These are phyloP conservation scores for Ganaspis sp. DNA, from an alignment of 1,140 invertebrate species.

Conservation along the genomic window DNA sequence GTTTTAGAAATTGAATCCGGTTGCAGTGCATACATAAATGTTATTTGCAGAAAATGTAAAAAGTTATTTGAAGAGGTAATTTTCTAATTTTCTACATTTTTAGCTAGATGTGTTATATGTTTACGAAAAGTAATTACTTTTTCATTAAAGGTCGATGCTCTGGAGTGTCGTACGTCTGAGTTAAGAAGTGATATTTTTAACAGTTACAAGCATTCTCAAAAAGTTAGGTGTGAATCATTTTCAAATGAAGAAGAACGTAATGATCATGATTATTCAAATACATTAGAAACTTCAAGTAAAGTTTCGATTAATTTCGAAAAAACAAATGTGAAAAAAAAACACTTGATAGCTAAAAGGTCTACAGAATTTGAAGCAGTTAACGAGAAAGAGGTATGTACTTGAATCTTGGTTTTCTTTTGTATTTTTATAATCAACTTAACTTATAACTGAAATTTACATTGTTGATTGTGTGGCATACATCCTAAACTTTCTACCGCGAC, in stretches of 20 bases:
- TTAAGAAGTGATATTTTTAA: conserved; percentile 73
- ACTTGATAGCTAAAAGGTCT: conserved; percentile 48
- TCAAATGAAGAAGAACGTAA: conserved; percentile 67
- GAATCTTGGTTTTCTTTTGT: too few relatives aligned
- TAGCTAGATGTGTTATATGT: conserved; percentile 21
- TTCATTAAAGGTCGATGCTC: conserved; percentile 76
- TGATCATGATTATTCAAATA: conserved; percentile 73
- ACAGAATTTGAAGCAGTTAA: conserved; percentile 42
- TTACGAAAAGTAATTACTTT: conserved; percentile 27
- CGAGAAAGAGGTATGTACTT: conserved; percentile 35
- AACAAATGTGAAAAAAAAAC: conserved; percentile 41
- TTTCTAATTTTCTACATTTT: conserved; percentile 31
- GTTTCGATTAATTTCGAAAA: conserved; percentile 35
- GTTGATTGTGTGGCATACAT: too few relatives aligned
- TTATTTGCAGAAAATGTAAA: conserved; percentile 82
- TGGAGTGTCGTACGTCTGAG: conserved; percentile 75
- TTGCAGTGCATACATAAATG: conserved; percentile 75
- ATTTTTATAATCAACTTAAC: too few relatives aligned
- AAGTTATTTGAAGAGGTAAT: conserved; percentile 77
- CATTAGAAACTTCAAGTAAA: conserved; percentile 54
- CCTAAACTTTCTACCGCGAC: too few relatives aligned
- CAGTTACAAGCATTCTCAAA: conserved; percentile 73
- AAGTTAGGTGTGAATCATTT: conserved; percentile 54
- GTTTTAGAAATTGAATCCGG: conserved; percentile 76
- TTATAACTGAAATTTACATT: too few relatives aligned